Base-by-base conservation (phyloP, 2,797 vertebrate species). In the Falco naumanni region DNA sequence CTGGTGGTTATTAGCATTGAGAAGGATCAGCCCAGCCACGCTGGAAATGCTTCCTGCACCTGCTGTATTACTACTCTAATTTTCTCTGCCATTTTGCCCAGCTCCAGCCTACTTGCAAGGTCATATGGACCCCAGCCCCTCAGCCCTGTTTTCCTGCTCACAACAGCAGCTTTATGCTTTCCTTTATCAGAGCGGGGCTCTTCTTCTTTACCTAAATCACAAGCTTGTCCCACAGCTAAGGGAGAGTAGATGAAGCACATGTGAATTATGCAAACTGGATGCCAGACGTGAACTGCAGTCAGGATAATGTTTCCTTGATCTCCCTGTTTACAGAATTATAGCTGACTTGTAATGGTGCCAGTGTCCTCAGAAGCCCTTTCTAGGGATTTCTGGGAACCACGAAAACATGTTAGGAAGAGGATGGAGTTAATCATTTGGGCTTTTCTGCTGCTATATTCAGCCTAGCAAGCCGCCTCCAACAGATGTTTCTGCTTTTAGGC, bases 401-500 rank as follows among this genome's bases (percentile, higher is more conserved):
- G 90, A 89, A 93, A 96, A 77, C 94, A 93, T 80, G 84, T 91
- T 97, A 91, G 87, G 75, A 96, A 87, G 89, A 95, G 94, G 93
- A 95, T 95, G 96, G 95, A 96, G 80, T 96, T 97, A 97, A 97
- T 97, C 96, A 91, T 76, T 78, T 94, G 90, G 93, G 92, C 93
- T 97, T 97, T 96, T 88, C 95, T 95, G 94, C 87, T 96, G 95
- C 90, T 97, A 95, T 96, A 95, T 97, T 97, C 95, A 91, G 93
- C 90, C 87, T 74, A 95, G 74, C 95, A 95, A 96, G 91, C 95
- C 16, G 59, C 75, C 71, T 91, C 66, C 0, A 31, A 93, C 96
- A 97, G 96, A 97, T 97, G 97, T 96, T 95, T 94, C 84, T 96
- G 96, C 89, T 96, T 96, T 94, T 96, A 97, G 93, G 76, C 72